Evolutionary conservation across 2,888 invertebrate genomes (phyloP).

Genomic region (Mythimna pallens): DNA sequence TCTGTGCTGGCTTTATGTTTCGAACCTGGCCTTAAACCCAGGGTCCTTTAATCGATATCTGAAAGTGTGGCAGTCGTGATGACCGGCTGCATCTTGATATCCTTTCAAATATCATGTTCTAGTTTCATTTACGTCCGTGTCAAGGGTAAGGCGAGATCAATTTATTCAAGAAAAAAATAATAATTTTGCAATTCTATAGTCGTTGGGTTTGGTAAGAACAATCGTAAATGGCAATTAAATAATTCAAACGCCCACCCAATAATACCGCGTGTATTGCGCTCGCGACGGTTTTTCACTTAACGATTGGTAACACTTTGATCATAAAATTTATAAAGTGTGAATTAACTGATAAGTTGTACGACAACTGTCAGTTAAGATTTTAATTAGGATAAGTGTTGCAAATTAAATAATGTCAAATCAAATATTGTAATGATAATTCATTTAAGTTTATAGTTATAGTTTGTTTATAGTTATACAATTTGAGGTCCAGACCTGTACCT

Average conservation of each 20-base stretch:
- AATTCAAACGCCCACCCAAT: constrained; percentile 55
- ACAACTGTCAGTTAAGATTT: constrained; percentile 4
- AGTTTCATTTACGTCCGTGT: constrained; percentile 57
- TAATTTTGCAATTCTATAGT: constrained; percentile 46
- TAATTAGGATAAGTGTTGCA: constrained; percentile 15
- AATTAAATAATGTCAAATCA: constrained; percentile 6
- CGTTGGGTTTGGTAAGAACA: constrained; percentile 46
- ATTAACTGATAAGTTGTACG: neutral
- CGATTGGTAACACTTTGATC: constrained; percentile 9
- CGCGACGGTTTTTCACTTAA: constrained; percentile 13
- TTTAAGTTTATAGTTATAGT: constrained; percentile 6
- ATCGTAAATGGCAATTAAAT: constrained; percentile 51
- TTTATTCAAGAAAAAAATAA: constrained; percentile 53
- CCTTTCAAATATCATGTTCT: constrained; percentile 59
- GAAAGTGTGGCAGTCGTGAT: constrained; percentile 51
- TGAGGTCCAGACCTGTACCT: no score
- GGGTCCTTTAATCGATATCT: constrained; percentile 48
- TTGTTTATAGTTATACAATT: constrained; percentile 8
- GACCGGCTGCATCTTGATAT: constrained; percentile 52
- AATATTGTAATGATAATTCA: constrained; percentile 8
- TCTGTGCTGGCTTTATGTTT: neutral
- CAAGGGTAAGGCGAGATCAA: constrained; percentile 61
- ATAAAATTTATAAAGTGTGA: neutral
- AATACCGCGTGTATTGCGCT: neutral
- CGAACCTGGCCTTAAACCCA: constrained; percentile 50